Evolutionary conservation across 2,113 vertebrate genomes (phyloP).

Genomic region (Hippocampus abdominalis): DNA sequence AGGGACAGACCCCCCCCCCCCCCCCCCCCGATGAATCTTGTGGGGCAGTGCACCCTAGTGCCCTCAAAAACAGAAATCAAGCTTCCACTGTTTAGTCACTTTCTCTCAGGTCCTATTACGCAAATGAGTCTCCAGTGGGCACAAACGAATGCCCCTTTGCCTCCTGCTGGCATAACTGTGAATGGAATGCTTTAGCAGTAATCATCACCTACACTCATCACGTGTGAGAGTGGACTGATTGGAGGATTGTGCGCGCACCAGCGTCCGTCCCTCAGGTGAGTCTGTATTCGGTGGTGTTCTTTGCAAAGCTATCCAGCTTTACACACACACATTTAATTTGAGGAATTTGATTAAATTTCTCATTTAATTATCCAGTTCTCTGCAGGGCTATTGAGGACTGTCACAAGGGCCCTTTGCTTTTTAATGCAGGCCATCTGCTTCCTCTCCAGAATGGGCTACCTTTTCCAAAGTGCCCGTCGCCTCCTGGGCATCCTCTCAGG

Average conservation of each 20-base stretch:
- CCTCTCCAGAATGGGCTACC: slow-evolving; percentile 68
- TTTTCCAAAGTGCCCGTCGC: slow-evolving; percentile 60
- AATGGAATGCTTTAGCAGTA: slow-evolving; percentile 73
- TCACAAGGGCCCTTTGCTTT: slow-evolving; percentile 74
- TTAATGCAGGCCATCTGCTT: slow-evolving; percentile 79
- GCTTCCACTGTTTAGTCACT: slow-evolving; percentile 13
- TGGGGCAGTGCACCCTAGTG: slow-evolving; percentile 1
- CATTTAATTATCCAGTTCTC: slow-evolving; percentile 79
- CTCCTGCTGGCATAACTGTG: slow-evolving; percentile 70
- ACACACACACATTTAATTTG: slow-evolving; percentile 83
- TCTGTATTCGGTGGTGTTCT: slow-evolving; percentile 69
- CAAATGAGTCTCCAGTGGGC: slow-evolving; percentile 64
- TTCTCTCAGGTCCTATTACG: slow-evolving; percentile 59
- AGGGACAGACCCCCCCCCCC: too few relatives aligned
- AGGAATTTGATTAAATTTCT: slow-evolving; percentile 80
- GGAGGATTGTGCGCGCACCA: slow-evolving; percentile 63
- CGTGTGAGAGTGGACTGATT: slow-evolving; percentile 60
- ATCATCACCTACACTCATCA: slow-evolving; percentile 72
- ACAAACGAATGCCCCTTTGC: slow-evolving; percentile 58
- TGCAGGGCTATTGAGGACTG: slow-evolving; percentile 75
- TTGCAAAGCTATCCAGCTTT: slow-evolving; percentile 75
- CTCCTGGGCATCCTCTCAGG: slow-evolving; percentile 50
- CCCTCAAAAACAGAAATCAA: neutral
- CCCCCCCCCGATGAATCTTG: slow-evolving; percentile 5
- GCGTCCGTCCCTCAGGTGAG: slow-evolving; percentile 66